phyloP scores from a whole-genome alignment of 2,113 vertebrate species.

The Nannobrachium achirus region DNA sequence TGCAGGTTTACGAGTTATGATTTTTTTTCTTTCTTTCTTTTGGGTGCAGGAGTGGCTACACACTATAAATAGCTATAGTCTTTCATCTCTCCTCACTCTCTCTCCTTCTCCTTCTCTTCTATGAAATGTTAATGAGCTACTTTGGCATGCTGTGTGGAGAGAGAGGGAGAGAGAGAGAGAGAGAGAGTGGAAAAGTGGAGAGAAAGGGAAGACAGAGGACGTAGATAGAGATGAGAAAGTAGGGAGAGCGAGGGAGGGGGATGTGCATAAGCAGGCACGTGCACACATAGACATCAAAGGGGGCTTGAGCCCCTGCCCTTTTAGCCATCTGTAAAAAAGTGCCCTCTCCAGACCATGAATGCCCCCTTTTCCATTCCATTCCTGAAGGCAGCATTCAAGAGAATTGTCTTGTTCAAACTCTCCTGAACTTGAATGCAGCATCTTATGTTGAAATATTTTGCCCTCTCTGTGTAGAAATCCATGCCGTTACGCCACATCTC shows the following conservation, averaged over 20 bases:
- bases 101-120: not conserved
- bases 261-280: not conserved
- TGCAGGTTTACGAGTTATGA: not conserved
- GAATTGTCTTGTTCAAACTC: no score
- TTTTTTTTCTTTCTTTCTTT: conserved; percentile 8
- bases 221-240: not conserved
- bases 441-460: no score
- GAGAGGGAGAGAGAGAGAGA: not conserved
- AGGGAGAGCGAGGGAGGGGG: not conserved
- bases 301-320: no score
- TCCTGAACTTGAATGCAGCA: no score
- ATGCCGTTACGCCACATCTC: no score
- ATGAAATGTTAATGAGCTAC: conserved; percentile 59
- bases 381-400: no score
- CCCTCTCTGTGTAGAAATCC: no score
- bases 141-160: conserved; percentile 31
- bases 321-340: not conserved
- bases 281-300: no score
- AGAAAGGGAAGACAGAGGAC: not conserved
- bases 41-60: conserved; percentile 28
- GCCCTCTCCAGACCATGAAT: no score
- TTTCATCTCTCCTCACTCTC: conserved; percentile 7
- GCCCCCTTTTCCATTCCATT: no score
- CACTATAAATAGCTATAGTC: conserved; percentile 32
- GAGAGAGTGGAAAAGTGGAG: not conserved